These are phyloP conservation scores for Cerastoderma edule DNA, from an alignment of 2,888 invertebrate species.

Conservation along the genomic window DNA sequence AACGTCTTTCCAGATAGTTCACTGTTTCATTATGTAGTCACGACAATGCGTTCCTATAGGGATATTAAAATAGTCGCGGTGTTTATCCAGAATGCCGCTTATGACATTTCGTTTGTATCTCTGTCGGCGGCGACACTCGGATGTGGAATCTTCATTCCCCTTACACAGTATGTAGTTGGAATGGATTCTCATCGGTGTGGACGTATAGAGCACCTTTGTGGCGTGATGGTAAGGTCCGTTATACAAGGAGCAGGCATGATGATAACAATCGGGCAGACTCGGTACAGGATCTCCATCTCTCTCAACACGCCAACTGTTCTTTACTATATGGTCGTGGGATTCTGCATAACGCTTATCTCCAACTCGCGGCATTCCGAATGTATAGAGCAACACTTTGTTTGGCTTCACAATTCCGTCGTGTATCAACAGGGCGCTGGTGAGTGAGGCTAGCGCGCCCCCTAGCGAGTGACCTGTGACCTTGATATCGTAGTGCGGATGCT, in stretches of 20 bases:
- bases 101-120: background rate
- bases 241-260: constrained; percentile 31
- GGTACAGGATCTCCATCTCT: constrained; percentile 42
- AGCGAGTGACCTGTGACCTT: constrained; percentile 55
- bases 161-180: constrained; percentile 43
- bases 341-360: constrained; percentile 48
- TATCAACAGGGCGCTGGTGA: constrained; percentile 44
- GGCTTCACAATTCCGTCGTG: constrained; percentile 38
- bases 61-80: constrained; percentile 46
- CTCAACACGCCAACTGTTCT: constrained; percentile 52
- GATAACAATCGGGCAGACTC: constrained; percentile 40
- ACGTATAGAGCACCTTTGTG: constrained; percentile 43
- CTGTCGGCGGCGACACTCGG: constrained; percentile 18
- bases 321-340: constrained; percentile 42
- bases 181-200: constrained; percentile 29
- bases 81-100: constrained; percentile 26
- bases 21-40: constrained; percentile 38
- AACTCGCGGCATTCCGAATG: constrained; percentile 59
- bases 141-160: constrained; percentile 40
- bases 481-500: constrained; percentile 41
- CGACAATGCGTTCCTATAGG: constrained; percentile 51
- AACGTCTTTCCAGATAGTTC: too few species aligned
- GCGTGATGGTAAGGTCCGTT: constrained; percentile 54
- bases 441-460: constrained; percentile 54
- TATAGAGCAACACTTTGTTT: constrained; percentile 44